Evolutionary conservation across 2,888 invertebrate species (phyloP), one percentile per base, ranked within the genome.

Genomic region (Timema cristinae): DNA sequence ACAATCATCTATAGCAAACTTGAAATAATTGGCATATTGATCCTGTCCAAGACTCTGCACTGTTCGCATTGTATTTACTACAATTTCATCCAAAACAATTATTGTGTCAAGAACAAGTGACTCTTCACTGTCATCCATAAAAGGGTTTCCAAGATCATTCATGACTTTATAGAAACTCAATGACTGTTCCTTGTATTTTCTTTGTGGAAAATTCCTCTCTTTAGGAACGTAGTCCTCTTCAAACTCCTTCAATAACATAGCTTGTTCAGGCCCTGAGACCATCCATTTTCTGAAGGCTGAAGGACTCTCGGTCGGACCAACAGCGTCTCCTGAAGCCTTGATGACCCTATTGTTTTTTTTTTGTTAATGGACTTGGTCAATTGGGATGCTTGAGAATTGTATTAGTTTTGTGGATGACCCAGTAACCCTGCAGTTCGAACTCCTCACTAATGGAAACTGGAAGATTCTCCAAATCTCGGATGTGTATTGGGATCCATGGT

Each of bases 211-310:
- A n/a, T 32, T 47, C 7, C 47, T 15, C 6, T 63, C 48, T 5
- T 13, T 13, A 11, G 11, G 13, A 4, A 32, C 48, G 16, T 71
- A 48, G 66, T 13, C 50, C 47, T 47, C 32, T 50, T 72, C 68
- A 71, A 74, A 74, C 50, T 74, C 68, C 56, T 56, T 4, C 56
- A 13, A 56, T 56, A 56, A 56, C 56, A 1, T 56, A 56, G 56
- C 11, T 56, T 56, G 56, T 13, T 56, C 56, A 10, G 56, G 56
- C 56, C 56, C 56, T 6, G 56, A 56, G 56, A 56, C 56, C 56
- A 56, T 56, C 56, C 56, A 56, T 56, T 56, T 56, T 56, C 56
- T 56, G 56, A 56, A 56, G 9, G 56, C 56, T 56, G 56, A 56
- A 56, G 56, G 56, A 56, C 6, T 56, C 16, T 56, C 7, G 1